A percentile compares a stretch with the other conserved stretches of the same genome.
phyloP scores from a whole-genome alignment of 1,140 invertebrate genomes.

The Augochlora pura region DNA sequence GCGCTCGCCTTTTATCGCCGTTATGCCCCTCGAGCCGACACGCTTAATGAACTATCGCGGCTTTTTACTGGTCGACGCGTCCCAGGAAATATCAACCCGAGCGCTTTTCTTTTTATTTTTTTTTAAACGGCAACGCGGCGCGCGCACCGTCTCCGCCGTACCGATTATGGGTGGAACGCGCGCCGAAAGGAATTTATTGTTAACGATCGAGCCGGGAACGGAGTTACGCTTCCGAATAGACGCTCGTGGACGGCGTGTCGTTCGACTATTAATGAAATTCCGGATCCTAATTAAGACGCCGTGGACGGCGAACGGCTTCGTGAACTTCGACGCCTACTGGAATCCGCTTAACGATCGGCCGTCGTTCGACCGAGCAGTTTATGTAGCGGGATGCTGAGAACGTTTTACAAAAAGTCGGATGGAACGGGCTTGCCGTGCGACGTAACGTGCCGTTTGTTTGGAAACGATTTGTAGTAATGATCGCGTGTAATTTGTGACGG shows the following conservation, averaged over 20 bases:
- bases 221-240: not conserved
- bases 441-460: no score
- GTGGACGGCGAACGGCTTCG: no score
- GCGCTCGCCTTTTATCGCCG: conserved; percentile 31
- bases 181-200: not conserved
- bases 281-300: no score
- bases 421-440: no score
- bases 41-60: conserved; percentile 27
- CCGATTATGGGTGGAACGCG: conserved; percentile 6
- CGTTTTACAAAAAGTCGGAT: no score
- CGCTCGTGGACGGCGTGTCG: not conserved
- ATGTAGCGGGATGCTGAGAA: no score
- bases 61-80: not conserved
- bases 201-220: not conserved
- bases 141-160: not conserved
- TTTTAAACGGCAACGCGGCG: no score
- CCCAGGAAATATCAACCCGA: not conserved
- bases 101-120: not conserved
- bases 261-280: not conserved
- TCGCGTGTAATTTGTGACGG: no score
- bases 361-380: no score
- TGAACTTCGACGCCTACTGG: no score
- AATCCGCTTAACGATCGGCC: no score
- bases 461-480: no score
- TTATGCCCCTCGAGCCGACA: conserved; percentile 7